Conservation (phyloP, 2,797 vertebrate genomes). For the Falco cherrug region DNA sequence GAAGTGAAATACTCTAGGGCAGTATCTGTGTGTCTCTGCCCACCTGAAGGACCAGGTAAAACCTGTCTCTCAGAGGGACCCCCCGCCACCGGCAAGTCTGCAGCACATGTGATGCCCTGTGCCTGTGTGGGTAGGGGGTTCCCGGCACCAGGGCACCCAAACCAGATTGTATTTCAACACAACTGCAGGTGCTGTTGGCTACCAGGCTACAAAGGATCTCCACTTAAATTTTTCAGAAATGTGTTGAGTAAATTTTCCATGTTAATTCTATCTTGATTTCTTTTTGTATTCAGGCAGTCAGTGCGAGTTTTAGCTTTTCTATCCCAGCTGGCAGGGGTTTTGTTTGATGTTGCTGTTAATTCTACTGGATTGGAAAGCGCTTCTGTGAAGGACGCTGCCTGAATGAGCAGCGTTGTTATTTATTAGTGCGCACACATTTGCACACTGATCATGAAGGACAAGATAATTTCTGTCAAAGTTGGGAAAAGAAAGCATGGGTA, state of each 20-base stretch:
- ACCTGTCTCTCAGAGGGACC: not conserved
- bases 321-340: not conserved
- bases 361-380: not conserved
- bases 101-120: too few species aligned
- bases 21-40: not conserved
- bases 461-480: not conserved
- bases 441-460: conserved; percentile 20
- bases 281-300: not conserved
- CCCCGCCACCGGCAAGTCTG: not conserved
- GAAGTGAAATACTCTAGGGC: too few species aligned
- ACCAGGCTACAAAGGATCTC: not conserved
- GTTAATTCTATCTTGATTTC: not conserved
- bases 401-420: conserved; percentile 6
- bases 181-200: not conserved
- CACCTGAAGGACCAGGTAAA: not conserved
- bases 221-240: not conserved
- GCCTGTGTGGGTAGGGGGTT: not conserved
- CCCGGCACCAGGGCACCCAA: not conserved
- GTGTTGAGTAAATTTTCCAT: not conserved
- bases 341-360: conserved; percentile 29
- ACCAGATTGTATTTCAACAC: not conserved
- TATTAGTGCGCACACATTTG: not conserved
- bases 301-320: not conserved
- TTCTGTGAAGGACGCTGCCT: not conserved
- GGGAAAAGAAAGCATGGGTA: not conserved